A percentile compares a stretch with the other conserved stretches of the same genome.
Evolutionary conservation across 2,113 vertebrate genomes (phyloP).

Genomic region (Lucifuga dentata): DNA sequence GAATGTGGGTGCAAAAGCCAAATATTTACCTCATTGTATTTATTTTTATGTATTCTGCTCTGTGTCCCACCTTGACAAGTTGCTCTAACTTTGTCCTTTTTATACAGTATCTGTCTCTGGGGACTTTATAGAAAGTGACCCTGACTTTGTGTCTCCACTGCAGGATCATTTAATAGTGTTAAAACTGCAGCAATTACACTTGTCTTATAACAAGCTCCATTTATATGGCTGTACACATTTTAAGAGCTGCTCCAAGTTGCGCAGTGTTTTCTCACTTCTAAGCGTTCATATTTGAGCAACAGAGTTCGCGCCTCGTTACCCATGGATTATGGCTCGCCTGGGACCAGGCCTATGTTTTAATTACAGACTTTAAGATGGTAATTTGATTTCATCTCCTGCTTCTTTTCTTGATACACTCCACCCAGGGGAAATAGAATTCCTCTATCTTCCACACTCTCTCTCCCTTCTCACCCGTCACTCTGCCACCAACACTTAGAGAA

Average conservation of each 20-base stretch:
- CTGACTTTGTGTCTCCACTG: slow-evolving; percentile 46
- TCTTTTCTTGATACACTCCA: slow-evolving; percentile 31
- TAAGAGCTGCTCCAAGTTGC: slow-evolving; percentile 59
- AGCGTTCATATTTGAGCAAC: slow-evolving; percentile 69
- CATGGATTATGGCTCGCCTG: slow-evolving; percentile 68
- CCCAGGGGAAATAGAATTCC: slow-evolving; percentile 48
- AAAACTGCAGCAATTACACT: slow-evolving; percentile 59
- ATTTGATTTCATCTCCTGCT: slow-evolving; percentile 73
- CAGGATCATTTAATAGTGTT: slow-evolving; percentile 61
- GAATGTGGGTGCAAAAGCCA: background rate
- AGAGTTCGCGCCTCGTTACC: slow-evolving; percentile 62
- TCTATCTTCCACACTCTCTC: slow-evolving; percentile 27
- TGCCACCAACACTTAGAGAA: slow-evolving; percentile 62
- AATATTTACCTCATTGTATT: no score
- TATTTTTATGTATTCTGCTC: background rate
- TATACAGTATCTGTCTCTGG: slow-evolving; percentile 24
- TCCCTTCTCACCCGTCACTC: slow-evolving; percentile 44
- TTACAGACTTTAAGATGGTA: slow-evolving; percentile 76
- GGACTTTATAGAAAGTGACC: slow-evolving; percentile 52
- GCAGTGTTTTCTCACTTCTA: slow-evolving; percentile 46
- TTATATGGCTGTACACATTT: slow-evolving; percentile 71
- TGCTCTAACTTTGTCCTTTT: background rate
- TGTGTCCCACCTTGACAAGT: slow-evolving; percentile 1
- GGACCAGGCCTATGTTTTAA: slow-evolving; percentile 73
- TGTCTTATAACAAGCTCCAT: slow-evolving; percentile 67